Evolutionary conservation across 2,888 invertebrate species (phyloP).

Genomic region (Eupithecia inturbata): DNA sequence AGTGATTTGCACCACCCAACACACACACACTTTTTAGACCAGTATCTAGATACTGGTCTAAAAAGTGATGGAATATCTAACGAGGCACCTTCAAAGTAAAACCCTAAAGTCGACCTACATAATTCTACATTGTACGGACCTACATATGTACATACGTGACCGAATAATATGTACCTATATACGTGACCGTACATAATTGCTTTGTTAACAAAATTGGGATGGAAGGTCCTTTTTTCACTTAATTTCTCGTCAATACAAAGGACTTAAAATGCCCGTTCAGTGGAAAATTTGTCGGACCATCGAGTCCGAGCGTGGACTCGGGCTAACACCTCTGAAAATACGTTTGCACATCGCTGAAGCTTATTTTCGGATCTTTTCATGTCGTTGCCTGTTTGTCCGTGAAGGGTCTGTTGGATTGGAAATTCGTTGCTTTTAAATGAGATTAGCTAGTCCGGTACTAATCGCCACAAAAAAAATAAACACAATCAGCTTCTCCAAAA

Average conservation of each 20-base stretch:
- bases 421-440: constrained; percentile 19
- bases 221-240: constrained; percentile 72
- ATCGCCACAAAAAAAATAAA: background rate
- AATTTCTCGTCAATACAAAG: constrained; percentile 80
- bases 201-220: constrained; percentile 56
- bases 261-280: constrained; percentile 77
- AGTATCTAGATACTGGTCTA: background rate
- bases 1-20: too few species aligned
- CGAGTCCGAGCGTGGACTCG: constrained; percentile 77
- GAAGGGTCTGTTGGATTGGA: constrained; percentile 57
- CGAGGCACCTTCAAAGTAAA: background rate
- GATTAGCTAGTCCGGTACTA: constrained; percentile 7
- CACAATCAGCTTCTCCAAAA: background rate
- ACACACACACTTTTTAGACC: too few species aligned
- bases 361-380: constrained; percentile 83
- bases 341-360: constrained; percentile 76
- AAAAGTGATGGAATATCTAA: background rate
- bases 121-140: background rate
- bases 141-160: constrained; percentile 5
- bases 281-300: constrained; percentile 82
- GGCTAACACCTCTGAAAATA: constrained; percentile 82
- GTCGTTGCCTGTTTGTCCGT: constrained; percentile 71
- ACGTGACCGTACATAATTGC: constrained; percentile 65
- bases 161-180: constrained; percentile 49
- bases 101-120: background rate